These are phyloP conservation scores for Siphonodentalium dalli DNA, from an alignment of 2,888 invertebrate genomes.

Conservation along the genomic window DNA sequence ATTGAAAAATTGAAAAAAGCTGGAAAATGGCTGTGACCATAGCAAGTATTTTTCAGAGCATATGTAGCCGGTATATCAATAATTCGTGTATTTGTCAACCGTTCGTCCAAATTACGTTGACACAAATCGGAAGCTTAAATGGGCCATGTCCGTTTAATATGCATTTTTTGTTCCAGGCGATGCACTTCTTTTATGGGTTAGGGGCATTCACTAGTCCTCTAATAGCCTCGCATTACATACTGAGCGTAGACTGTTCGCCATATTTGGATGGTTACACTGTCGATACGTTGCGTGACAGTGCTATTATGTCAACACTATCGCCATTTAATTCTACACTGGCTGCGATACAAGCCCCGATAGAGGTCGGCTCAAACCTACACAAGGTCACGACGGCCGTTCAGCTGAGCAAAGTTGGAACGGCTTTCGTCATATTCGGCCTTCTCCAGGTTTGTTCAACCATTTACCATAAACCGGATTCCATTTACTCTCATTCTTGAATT, in stretches of 20 bases:
- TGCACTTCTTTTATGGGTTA: slow-evolving; percentile 68
- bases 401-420: slow-evolving; percentile 60
- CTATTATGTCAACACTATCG: slow-evolving; percentile 22
- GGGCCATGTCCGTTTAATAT: no score
- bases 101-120: no score
- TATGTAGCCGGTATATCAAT: no score
- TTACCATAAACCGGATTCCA: not conserved
- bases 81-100: no score
- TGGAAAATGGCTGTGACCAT: no score
- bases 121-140: no score
- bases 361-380: slow-evolving; percentile 34
- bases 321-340: not conserved
- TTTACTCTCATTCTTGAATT: not conserved
- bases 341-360: slow-evolving; percentile 11
- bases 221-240: slow-evolving; percentile 67
- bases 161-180: slow-evolving; percentile 56
- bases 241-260: slow-evolving; percentile 65
- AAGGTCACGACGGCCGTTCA: slow-evolving; percentile 51
- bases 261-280: slow-evolving; percentile 52
- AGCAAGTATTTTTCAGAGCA: no score
- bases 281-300: slow-evolving; percentile 14
- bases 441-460: slow-evolving; percentile 64
- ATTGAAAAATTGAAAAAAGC: no score
- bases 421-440: slow-evolving; percentile 67
- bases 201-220: slow-evolving; percentile 68